Evolutionary conservation across 2,113 vertebrate species (phyloP), one percentile per base, ranked within the genome.

Genomic region (Xiphophorus hellerii): DNA sequence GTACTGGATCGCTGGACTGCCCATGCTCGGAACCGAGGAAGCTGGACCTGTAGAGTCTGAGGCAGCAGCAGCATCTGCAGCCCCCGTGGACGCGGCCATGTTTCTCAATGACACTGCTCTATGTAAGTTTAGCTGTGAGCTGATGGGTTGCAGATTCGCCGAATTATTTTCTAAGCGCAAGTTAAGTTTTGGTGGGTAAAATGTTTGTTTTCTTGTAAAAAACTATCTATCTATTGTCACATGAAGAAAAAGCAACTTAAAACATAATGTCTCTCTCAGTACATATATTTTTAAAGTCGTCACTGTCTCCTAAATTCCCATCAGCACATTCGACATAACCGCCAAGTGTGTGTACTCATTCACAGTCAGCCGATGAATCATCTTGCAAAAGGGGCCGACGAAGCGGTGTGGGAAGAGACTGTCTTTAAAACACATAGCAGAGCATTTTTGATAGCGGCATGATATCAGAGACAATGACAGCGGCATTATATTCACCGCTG

Each of bases 1-100:
- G 92, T 99, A 99, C 85, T 98, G 97, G 20, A 99, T 76, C 0
- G 80, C 33, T 0, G 68, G 30, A 64, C 30, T 69, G 48, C 84
- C 90, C 48, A 61, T 14, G 1, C n/a, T 35, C 17, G 77, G 58
- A 30, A 29, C 81, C 37, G 72, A 66, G 31, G 84, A n/a, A 63
- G 60, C 20, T 15, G 83, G 71, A 44, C 33, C 72, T 80, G 91
- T 33, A 29, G 71, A 13, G 63, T 85, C 81, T 77, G 94, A 31
- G 68, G 54, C 1, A 39, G 74, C 70, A n/a, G n/a, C n/a, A 82
- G 31, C 25, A 68, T 39, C 31, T 0, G 82, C 73, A 39, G 54
- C 61, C 13, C 71, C 78, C 28, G 74, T 51, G 92, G 94, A 76
- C 67, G 93, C 90, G 14, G 94, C 95, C 95, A 95, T 96, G 83